phyloP scores from a whole-genome alignment of 1,140 invertebrate genomes.

The Galleria mellonella region DNA sequence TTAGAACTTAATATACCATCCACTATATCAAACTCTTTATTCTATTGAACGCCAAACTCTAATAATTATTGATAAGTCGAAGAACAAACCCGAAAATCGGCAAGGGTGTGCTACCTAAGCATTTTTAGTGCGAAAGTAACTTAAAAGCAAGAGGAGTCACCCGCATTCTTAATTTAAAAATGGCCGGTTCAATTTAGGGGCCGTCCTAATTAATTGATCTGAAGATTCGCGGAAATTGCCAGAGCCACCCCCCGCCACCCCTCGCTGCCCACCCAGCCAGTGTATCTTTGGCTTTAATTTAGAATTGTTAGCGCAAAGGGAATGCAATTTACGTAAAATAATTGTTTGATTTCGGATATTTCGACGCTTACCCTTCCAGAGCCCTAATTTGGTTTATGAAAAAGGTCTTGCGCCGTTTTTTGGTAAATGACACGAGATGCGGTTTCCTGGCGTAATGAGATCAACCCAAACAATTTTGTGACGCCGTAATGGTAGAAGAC shows the following conservation, averaged over 20 bases:
- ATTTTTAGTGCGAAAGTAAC: not conserved
- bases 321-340: slow-evolving; percentile 71
- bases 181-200: slow-evolving; percentile 46
- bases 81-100: no score
- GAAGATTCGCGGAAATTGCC: slow-evolving; percentile 59
- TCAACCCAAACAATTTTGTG: slow-evolving; percentile 5
- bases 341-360: slow-evolving; percentile 68
- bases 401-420: slow-evolving; percentile 10
- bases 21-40: no score
- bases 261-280: slow-evolving; percentile 16
- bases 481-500: slow-evolving; percentile 1
- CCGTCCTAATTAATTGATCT: slow-evolving; percentile 67
- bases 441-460: slow-evolving; percentile 10
- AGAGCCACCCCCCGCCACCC: slow-evolving; percentile 11
- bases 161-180: slow-evolving; percentile 46
- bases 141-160: not conserved
- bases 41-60: no score
- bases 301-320: slow-evolving; percentile 65
- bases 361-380: slow-evolving; percentile 29
- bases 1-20: no score
- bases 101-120: no score
- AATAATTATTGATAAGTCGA: no score
- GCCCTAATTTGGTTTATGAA: slow-evolving; percentile 44
- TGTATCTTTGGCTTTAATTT: slow-evolving; percentile 69
- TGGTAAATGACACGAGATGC: slow-evolving; percentile 1